phyloP scores from a whole-genome alignment of 2,888 invertebrate species.

The Dynastes grantii region DNA sequence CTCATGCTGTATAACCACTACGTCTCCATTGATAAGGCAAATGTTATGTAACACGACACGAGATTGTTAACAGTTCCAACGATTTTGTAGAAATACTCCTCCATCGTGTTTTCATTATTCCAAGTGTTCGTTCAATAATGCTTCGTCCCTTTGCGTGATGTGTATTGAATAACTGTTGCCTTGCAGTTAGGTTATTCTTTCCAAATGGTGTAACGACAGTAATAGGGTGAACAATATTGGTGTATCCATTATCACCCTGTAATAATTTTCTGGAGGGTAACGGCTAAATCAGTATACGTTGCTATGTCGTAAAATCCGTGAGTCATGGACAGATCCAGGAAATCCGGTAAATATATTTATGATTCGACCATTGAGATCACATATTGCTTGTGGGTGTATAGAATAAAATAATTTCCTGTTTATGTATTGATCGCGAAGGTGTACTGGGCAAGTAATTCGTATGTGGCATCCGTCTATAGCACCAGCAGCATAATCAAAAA shows the following conservation, averaged over 20 bases:
- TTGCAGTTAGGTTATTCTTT: neutral
- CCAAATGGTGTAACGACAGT: slow-evolving; percentile 1
- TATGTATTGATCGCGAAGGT: neutral
- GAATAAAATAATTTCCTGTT: neutral
- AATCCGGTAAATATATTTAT: slow-evolving; percentile 1
- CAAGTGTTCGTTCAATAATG: neutral
- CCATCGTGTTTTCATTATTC: neutral
- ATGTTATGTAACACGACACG: neutral
- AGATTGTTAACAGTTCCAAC: neutral
- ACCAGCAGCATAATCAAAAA: neutral
- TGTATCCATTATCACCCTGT: neutral
- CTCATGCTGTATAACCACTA: neutral
- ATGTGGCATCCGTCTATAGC: neutral
- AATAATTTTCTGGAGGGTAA: neutral
- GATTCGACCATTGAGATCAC: neutral
- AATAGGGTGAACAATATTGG: neutral
- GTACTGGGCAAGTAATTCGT: neutral
- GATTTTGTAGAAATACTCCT: neutral
- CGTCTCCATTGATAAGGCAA: neutral
- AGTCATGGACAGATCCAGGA: neutral
- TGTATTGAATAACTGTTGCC: neutral
- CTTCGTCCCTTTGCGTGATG: neutral
- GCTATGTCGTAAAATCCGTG: neutral
- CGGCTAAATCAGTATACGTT: neutral
- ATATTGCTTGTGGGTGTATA: neutral